Evolutionary conservation across 2,888 invertebrate species (phyloP).

Genomic region (Baccha elongata): DNA sequence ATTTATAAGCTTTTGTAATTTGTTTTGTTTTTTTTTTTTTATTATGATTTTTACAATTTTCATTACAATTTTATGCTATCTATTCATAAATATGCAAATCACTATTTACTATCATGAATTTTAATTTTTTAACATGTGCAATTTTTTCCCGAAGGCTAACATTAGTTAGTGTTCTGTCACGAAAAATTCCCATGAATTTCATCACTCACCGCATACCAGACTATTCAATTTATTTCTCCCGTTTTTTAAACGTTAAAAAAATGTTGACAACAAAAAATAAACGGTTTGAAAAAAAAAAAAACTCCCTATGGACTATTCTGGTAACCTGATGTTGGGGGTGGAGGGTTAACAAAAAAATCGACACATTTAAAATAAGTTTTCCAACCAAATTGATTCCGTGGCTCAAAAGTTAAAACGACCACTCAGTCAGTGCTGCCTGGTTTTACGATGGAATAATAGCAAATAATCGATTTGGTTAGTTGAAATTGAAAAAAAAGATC

Average conservation of each 20-base stretch:
- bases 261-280: slow-evolving; percentile 18
- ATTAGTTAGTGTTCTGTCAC: slow-evolving; percentile 35
- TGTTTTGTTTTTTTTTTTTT: no score
- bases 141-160: slow-evolving; percentile 21
- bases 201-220: slow-evolving; percentile 20
- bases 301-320: not conserved
- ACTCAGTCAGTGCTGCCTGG: slow-evolving; percentile 32
- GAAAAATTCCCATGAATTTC: slow-evolving; percentile 33
- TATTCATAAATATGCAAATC: slow-evolving; percentile 43
- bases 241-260: slow-evolving; percentile 21
- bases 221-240: slow-evolving; percentile 29
- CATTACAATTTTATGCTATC: slow-evolving; percentile 22
- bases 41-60: slow-evolving; percentile 23
- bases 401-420: slow-evolving; percentile 35
- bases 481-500: slow-evolving; percentile 2
- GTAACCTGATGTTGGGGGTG: not conserved
- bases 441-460: slow-evolving; percentile 32
- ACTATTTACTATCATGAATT: slow-evolving; percentile 41
- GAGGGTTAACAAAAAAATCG: slow-evolving; percentile 11
- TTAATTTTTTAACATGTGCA: slow-evolving; percentile 41
- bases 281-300: no score
- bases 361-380: slow-evolving; percentile 37
- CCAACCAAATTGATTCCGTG: slow-evolving; percentile 40
- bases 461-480: slow-evolving; percentile 37
- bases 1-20: no score